Evolutionary conservation across 2,113 vertebrate genomes (phyloP).

Genomic region (Leiothrix lutea): DNA sequence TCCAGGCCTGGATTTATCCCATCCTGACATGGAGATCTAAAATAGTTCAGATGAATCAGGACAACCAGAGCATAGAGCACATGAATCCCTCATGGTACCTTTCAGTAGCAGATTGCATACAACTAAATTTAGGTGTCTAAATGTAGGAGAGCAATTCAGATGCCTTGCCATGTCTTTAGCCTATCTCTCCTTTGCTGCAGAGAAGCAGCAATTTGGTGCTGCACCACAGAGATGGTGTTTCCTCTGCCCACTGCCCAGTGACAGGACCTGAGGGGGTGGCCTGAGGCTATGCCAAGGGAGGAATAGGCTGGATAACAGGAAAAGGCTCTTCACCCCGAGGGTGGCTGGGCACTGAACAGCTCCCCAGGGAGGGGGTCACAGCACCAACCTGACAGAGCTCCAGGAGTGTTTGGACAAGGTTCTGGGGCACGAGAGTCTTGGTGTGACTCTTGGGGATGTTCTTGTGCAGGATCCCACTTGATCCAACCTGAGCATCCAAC

Average conservation of each 20-base stretch:
- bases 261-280: background rate
- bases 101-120: background rate
- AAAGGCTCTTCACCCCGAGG: background rate
- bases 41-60: background rate
- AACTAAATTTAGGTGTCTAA: background rate
- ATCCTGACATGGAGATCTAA: background rate
- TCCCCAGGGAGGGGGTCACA: background rate
- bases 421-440: rapidly evolving
- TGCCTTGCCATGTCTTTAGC: background rate
- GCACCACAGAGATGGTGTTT: background rate
- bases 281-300: background rate
- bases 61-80: background rate
- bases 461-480: background rate
- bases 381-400: background rate
- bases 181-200: background rate
- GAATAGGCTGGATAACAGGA: rapidly evolving
- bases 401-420: background rate
- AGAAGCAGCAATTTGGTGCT: background rate
- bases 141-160: background rate
- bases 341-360: background rate
- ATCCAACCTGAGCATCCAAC: background rate
- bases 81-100: background rate
- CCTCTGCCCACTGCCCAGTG: background rate
- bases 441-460: background rate
- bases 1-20: background rate